Conservation (phyloP, 1,140 invertebrate species). For the Rhysida immarginata region DNA sequence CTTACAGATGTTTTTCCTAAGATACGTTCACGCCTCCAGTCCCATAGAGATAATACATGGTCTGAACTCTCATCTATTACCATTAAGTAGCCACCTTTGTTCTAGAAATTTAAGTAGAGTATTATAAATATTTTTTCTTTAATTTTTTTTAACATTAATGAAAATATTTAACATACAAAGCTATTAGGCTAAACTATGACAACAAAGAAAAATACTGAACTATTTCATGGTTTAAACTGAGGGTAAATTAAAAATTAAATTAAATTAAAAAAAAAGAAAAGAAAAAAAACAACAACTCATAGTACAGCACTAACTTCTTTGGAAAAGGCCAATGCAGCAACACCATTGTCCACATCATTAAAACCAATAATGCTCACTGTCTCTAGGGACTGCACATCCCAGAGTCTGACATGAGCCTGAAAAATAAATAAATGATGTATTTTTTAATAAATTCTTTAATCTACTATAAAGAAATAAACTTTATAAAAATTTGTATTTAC, state of each 20-base stretch:
- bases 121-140: too few species aligned
- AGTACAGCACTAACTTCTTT: slow-evolving; percentile 31
- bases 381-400: slow-evolving; percentile 79
- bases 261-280: not conserved
- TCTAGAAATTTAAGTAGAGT: too few species aligned
- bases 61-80: slow-evolving; percentile 70
- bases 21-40: slow-evolving; percentile 62
- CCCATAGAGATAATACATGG: slow-evolving; percentile 72
- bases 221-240: too few species aligned
- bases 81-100: slow-evolving; percentile 67
- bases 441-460: slow-evolving; percentile 37
- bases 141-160: too few species aligned
- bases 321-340: slow-evolving; percentile 78
- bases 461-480: not conserved
- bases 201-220: too few species aligned
- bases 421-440: slow-evolving; percentile 7
- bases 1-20: slow-evolving; percentile 74
- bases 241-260: not conserved
- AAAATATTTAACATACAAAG: too few species aligned
- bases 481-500: slow-evolving; percentile 19
- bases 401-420: slow-evolving; percentile 83
- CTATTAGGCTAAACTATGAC: too few species aligned
- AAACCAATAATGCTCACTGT: slow-evolving; percentile 83
- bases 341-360: slow-evolving; percentile 77
- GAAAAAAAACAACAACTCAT: too few species aligned